Conservation (phyloP, 1,140 invertebrate genomes). For the Lordiphosa mommai region DNA sequence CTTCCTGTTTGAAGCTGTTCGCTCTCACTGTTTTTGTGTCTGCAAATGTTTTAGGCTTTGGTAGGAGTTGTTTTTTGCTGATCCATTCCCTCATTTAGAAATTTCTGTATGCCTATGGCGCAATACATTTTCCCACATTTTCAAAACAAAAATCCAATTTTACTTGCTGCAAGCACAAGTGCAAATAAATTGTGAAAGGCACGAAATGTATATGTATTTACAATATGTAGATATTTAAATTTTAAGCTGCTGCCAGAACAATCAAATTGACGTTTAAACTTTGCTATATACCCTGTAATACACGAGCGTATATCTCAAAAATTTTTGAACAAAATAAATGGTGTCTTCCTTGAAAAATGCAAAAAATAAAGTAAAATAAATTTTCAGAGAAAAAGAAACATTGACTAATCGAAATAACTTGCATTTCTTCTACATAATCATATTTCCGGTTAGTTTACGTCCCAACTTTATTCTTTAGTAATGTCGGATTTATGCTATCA, state of each 20-base stretch:
- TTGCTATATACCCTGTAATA: too few relatives aligned
- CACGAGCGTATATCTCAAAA: too few relatives aligned
- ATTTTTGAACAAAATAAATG: neutral
- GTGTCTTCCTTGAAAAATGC: too few relatives aligned
- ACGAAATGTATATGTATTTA: constrained; percentile 30
- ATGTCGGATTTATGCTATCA: too few relatives aligned
- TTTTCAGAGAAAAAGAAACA: too few relatives aligned
- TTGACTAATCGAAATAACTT: too few relatives aligned
- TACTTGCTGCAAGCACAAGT: constrained; percentile 38
- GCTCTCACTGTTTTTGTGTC: constrained; percentile 16
- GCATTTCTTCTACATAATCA: too few relatives aligned
- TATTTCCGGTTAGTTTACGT: too few relatives aligned
- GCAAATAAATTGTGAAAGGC: constrained; percentile 69
- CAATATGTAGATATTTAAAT: constrained; percentile 5
- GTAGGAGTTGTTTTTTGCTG: too few relatives aligned
- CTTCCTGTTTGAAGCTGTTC: constrained; percentile 49
- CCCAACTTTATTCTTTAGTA: too few relatives aligned
- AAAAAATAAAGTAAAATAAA: too few relatives aligned
- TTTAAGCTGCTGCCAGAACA: constrained; percentile 10
- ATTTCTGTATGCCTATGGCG: constrained; percentile 4
- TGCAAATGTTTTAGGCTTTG: constrained; percentile 42
- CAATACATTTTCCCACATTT: constrained; percentile 34
- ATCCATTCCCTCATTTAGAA: too few relatives aligned
- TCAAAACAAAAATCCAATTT: neutral
- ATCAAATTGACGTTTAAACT: constrained; percentile 13